Conservation (phyloP, 2,113 vertebrate genomes). For the Lethenteron camtschaticum region DNA sequence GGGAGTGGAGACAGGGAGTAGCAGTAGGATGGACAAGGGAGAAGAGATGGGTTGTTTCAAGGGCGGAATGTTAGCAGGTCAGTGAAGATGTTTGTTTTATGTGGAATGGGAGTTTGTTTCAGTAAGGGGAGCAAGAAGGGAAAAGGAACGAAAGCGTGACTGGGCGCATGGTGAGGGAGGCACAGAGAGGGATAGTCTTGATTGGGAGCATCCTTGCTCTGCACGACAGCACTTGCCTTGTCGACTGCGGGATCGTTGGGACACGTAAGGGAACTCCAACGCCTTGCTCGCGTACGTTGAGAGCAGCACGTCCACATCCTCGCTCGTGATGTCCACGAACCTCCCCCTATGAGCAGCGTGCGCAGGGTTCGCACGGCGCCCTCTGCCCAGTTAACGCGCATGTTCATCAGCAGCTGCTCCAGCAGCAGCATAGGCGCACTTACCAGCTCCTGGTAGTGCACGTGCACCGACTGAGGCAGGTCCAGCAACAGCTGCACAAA, state of each 20-base stretch:
- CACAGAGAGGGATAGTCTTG: too few relatives aligned
- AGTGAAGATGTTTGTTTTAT: too few relatives aligned
- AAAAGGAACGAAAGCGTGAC: too few relatives aligned
- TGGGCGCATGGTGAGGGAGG: too few relatives aligned
- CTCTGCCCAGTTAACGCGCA: constrained; percentile 78
- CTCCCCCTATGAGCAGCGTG: constrained; percentile 33
- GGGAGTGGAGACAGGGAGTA: too few relatives aligned
- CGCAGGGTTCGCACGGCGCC: constrained; percentile 39
- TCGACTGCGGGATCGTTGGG: constrained; percentile 10
- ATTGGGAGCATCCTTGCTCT: too few relatives aligned
- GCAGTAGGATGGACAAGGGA: too few relatives aligned
- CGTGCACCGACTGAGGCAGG: constrained; percentile 43
- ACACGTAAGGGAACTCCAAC: constrained; percentile 55
- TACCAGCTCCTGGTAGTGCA: constrained; percentile 52
- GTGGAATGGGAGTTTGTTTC: too few relatives aligned
- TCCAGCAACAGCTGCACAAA: constrained; percentile 46
- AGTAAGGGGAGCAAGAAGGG: too few relatives aligned
- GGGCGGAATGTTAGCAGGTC: too few relatives aligned
- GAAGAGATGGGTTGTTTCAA: too few relatives aligned
- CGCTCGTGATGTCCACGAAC: constrained; percentile 35
- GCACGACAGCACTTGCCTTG: too few relatives aligned
- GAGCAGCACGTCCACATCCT: constrained; percentile 50
- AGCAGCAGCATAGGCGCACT: constrained; percentile 68
- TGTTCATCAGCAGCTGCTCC: constrained; percentile 90
- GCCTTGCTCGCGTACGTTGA: constrained; percentile 59